Conservation (phyloP, 2,113 vertebrate genomes). For the Emydura subglobosa region DNA sequence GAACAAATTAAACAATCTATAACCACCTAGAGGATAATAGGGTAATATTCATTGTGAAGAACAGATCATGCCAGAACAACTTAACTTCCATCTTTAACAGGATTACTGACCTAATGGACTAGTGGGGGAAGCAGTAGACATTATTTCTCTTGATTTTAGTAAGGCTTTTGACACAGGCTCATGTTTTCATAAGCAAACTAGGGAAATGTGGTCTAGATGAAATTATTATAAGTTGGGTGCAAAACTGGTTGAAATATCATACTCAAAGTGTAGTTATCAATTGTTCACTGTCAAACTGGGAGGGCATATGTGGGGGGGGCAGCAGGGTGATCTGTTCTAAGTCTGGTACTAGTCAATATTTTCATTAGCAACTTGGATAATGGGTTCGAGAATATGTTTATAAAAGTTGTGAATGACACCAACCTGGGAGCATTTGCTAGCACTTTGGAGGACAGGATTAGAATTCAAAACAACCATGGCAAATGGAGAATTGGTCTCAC, state of each 20-base stretch:
- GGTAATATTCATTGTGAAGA: neutral
- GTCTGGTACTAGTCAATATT: no score
- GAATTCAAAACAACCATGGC: no score
- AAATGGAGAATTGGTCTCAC: no score
- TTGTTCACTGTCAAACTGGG: neutral
- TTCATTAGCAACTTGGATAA: no score
- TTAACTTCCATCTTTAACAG: neutral
- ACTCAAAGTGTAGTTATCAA: neutral
- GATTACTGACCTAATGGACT: neutral
- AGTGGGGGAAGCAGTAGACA: neutral
- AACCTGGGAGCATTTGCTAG: no score
- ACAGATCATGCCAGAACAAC: neutral
- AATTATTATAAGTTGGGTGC: neutral
- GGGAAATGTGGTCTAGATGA: neutral
- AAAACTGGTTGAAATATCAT: neutral
- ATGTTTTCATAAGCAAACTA: neutral
- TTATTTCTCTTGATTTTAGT: neutral
- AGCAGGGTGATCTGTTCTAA: neutral
- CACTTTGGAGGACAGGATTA: no score
- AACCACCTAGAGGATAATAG: neutral
- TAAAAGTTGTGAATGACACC: no score
- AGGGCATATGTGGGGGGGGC: neutral
- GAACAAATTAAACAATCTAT: neutral
- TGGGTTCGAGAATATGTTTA: no score
- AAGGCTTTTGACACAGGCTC: neutral